These are phyloP conservation scores for Nibea albiflora DNA, from an alignment of 2,113 vertebrate species.

Conservation along the genomic window DNA sequence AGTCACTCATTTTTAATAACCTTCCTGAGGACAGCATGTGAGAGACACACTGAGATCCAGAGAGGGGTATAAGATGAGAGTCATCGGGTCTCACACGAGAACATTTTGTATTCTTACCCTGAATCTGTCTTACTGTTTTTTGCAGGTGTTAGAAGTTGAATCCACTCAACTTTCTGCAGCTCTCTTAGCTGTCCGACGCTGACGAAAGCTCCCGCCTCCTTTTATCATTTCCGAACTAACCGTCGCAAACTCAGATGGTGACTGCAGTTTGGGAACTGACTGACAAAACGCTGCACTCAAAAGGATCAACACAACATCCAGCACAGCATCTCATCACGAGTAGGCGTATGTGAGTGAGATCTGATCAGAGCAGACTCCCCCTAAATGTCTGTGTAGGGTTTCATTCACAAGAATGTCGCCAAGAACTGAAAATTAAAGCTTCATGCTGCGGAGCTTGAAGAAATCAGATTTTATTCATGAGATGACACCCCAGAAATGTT, in stretches of 20 bases:
- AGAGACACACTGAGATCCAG: not conserved
- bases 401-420: not conserved
- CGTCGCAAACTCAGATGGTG: not conserved
- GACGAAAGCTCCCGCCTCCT: not conserved
- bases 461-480: not conserved
- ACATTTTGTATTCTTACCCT: not conserved
- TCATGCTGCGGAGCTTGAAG: not conserved
- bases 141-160: not conserved
- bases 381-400: not conserved
- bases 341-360: not conserved
- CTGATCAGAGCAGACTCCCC: not conserved
- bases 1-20: conserved; percentile 21
- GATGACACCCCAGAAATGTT: not conserved
- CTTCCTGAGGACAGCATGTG: not conserved
- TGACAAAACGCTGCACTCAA: too few species aligned
- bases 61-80: not conserved
- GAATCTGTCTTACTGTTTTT: not conserved
- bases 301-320: not conserved
- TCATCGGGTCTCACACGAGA: not conserved
- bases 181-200: too few species aligned
- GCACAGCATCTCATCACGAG: not conserved
- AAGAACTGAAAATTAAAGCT: not conserved
- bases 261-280: not conserved
- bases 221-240: not conserved
- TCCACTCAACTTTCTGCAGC: not conserved